Evolutionary conservation across 2,797 vertebrate genomes (phyloP).

Genomic region (Xyrichtys novacula): DNA sequence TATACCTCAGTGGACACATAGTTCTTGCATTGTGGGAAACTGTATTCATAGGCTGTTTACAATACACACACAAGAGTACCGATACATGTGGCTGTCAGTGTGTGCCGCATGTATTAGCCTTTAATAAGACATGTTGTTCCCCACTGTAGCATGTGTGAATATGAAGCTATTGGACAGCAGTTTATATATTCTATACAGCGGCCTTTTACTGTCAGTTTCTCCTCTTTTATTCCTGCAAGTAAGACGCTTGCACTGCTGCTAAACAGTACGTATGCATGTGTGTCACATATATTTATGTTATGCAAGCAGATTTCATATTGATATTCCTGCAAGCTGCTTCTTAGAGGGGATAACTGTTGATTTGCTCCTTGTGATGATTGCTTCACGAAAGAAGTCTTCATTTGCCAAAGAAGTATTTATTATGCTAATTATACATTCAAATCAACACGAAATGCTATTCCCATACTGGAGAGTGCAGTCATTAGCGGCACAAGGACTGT

Average conservation of each 20-base stretch:
- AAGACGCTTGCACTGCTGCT: constrained; percentile 30
- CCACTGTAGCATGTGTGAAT: constrained; percentile 50
- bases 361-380: constrained; percentile 74
- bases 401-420: constrained; percentile 79
- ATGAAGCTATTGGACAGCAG: constrained; percentile 43
- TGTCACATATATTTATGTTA: constrained; percentile 66
- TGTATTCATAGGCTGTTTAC: constrained; percentile 76
- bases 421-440: constrained; percentile 84
- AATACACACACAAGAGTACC: constrained; percentile 57
- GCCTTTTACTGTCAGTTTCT: constrained; percentile 58
- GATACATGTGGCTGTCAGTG: constrained; percentile 56
- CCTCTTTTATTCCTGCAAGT: constrained; percentile 40
- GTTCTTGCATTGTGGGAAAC: constrained; percentile 67
- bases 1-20: constrained; percentile 71
- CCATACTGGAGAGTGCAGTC: constrained; percentile 71
- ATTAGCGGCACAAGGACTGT: constrained; percentile 71
- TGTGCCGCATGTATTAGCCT: constrained; percentile 40
- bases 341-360: constrained; percentile 65
- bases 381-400: constrained; percentile 70
- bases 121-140: constrained; percentile 74
- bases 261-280: constrained; percentile 48
- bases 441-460: constrained; percentile 74
- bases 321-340: constrained; percentile 61
- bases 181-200: constrained; percentile 57
- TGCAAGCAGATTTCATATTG: constrained; percentile 68